Conservation (phyloP, 1,140 invertebrate genomes). For the Papilio dardanus region DNA sequence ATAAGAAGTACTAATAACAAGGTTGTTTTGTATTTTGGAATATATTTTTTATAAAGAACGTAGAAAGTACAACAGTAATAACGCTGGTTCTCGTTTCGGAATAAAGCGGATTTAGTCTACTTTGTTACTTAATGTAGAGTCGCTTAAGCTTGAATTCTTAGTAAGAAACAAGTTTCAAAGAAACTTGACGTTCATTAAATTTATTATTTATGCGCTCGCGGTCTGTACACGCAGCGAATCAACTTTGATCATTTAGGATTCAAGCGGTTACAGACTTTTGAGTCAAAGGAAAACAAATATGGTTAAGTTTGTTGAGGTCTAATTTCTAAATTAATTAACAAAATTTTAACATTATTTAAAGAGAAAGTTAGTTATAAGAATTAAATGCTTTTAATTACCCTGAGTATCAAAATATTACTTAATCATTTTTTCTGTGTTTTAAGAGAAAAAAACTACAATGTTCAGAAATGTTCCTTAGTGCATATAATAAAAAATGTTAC, state of each 20-base stretch:
- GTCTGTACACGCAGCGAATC: conserved; percentile 50
- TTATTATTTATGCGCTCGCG: conserved; percentile 55
- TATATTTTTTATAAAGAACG: no score
- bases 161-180: not conserved
- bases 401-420: no score
- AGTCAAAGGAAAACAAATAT: conserved; percentile 1
- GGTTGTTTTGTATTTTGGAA: no score
- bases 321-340: not conserved
- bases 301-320: not conserved
- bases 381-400: no score
- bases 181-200: conserved; percentile 52
- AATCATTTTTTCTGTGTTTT: no score
- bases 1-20: no score
- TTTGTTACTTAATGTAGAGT: not conserved
- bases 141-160: not conserved
- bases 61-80: no score
- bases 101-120: not conserved
- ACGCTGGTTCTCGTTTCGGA: no score
- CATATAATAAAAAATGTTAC: not conserved
- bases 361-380: no score
- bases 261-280: conserved; percentile 11
- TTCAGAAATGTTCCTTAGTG: not conserved
- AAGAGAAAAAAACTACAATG: not conserved
- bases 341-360: not conserved
- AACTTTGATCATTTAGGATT: conserved; percentile 44